These are phyloP conservation scores for Ormyrus nitidulus DNA, from an alignment of 2,888 invertebrate species.

Conservation along the genomic window DNA sequence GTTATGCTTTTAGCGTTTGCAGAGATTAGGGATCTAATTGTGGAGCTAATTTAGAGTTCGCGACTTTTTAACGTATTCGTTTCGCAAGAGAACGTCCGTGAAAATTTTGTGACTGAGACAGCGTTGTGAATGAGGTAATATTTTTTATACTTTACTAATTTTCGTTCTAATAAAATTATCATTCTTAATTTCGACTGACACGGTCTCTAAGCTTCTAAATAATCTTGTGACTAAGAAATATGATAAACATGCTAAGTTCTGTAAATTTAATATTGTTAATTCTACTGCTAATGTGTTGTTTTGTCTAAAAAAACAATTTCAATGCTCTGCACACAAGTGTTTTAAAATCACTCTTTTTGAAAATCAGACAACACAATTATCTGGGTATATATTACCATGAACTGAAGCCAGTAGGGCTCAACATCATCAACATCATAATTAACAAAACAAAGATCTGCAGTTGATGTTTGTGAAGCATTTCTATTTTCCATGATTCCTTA, in stretches of 20 bases:
- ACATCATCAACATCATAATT: slow-evolving; percentile 56
- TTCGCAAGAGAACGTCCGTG: too few relatives aligned
- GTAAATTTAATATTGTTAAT: slow-evolving; percentile 26
- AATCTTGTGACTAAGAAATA: slow-evolving; percentile 17
- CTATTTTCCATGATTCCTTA: slow-evolving; percentile 55
- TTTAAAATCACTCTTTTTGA: slow-evolving; percentile 31
- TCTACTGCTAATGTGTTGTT: slow-evolving; percentile 10
- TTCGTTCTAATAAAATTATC: too few relatives aligned
- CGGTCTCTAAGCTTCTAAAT: neutral
- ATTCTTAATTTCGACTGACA: neutral
- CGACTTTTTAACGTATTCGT: too few relatives aligned
- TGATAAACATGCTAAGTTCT: slow-evolving; percentile 27
- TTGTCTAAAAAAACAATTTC: slow-evolving; percentile 7
- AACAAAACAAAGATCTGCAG: slow-evolving; percentile 54
- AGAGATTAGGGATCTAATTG: neutral
- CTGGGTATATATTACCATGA: slow-evolving; percentile 50
- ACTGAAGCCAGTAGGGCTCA: slow-evolving; percentile 58
- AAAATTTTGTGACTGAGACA: too few relatives aligned
- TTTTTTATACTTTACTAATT: too few relatives aligned
- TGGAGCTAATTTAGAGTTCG: too few relatives aligned
- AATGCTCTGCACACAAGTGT: slow-evolving; percentile 27
- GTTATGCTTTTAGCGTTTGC: neutral
- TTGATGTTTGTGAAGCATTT: slow-evolving; percentile 44
- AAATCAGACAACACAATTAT: slow-evolving; percentile 22
- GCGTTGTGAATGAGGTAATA: too few relatives aligned